Percentiles rank a stretch among this genome's conserved stretches.
These are phyloP conservation scores for Embiotoca jacksoni DNA, from an alignment of 2,113 vertebrate genomes.

Conservation along the genomic window DNA sequence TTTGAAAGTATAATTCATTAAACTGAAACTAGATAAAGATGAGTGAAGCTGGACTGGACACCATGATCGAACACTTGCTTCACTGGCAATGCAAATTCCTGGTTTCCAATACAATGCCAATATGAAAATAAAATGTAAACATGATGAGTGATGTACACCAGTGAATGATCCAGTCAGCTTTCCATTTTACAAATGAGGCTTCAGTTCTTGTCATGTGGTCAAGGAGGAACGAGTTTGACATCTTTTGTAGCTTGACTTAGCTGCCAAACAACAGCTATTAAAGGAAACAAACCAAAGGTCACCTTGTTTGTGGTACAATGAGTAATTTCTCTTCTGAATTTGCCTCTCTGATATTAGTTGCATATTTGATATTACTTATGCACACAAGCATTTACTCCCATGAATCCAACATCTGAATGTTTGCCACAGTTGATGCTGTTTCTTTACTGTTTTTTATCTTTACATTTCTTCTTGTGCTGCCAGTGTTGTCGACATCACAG, in stretches of 20 bases:
- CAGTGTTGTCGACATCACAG: background rate
- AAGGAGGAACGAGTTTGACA: constrained; percentile 14
- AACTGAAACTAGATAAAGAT: no score
- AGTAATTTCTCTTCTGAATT: background rate
- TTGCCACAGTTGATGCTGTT: background rate
- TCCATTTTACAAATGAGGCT: background rate
- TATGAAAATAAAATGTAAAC: background rate
- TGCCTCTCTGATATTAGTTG: background rate
- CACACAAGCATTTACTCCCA: background rate
- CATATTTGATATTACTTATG: background rate
- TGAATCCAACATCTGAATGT: background rate
- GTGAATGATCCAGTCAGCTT: background rate
- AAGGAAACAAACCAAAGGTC: background rate
- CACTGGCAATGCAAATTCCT: no score
- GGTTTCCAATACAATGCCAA: background rate
- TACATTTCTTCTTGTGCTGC: background rate
- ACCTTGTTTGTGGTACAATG: background rate
- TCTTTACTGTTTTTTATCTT: background rate
- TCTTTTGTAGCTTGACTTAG: background rate
- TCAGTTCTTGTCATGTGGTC: background rate
- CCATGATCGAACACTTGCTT: no score
- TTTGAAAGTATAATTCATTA: background rate
- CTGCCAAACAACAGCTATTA: background rate
- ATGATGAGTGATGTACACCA: background rate
- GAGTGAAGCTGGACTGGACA: no score